Evolutionary conservation across 2,888 invertebrate genomes (phyloP), one percentile per base, ranked within the genome.

Genomic region (Campoplex capitator): DNA sequence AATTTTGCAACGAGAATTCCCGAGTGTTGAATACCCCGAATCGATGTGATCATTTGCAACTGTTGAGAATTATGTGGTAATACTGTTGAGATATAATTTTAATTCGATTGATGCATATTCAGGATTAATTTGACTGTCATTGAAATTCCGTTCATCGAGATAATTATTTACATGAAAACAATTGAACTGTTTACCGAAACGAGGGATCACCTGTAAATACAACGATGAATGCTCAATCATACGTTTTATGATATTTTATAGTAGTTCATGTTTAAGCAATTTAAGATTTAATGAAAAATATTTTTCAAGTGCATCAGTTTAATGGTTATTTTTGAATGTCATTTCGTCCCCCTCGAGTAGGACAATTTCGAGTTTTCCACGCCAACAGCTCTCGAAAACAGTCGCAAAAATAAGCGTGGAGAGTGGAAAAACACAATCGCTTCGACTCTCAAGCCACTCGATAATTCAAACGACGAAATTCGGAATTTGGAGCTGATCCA

Each of bases 401-500:
- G 56, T 56, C n/a, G 11, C 42, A 32, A 70, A 82, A 42, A 32
- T n/a, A 56, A 67, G 35, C 23, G 48, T 16, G 18, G 56, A 38
- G 67, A 56, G 51, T 16, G 54, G 68, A 67, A 82, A 82, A 42
- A 42, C 68, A 58, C 56, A 45, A 75, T 75, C 48, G 62, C n/a
- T 51, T 16, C 16, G 54, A 18, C 56, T 73, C 62, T 32, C 67
- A 9, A 28, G 18, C 67, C 28, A 73, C 79, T 67, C 71, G 45
- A 84, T 56, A 65, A 68, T 68, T 84, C 84, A 73, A 58, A 75
- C 74, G 32, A 78, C 45, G 67, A 62, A 79, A 74, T 32, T 65
- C 62, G 67, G 68, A 73, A 74, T 65, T 74, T 84, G 73, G 79
- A 79, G 35, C 79, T 54, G 58, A 51, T 73, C 79, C 79, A 84